Evolutionary conservation across 2,888 invertebrate species (phyloP), one percentile per base, ranked within the genome.

Genomic region (Amiota mariae): DNA sequence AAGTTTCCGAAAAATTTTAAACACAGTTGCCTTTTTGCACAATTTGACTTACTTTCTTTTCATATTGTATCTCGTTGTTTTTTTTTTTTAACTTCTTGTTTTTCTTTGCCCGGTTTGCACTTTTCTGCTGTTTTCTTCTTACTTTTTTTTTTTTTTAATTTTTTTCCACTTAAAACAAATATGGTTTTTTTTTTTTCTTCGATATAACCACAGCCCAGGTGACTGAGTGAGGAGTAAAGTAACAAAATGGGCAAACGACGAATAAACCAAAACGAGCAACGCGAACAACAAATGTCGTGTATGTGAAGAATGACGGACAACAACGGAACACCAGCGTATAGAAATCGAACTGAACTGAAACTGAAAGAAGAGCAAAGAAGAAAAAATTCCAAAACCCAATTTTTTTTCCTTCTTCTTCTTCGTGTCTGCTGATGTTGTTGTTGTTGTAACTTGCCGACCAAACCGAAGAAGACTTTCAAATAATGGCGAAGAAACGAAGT

Each of bases 351-450:
- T 87, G 82, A 87, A 87, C 87, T 87, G 86, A 88, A 87, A 88
- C 87, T 87, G 51, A 88, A 88, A 87, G 88, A 87, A 87, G 88
- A 88, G 86, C 88, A 87, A 51, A 12, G 47, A 66, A 87, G 84
- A 87, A 87, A 87, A 88, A 86, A 87, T 87, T 87, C 88, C 87
- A 87, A 88, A 88, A 87, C 88, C 87, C 82, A 86, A 87, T 81
- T 82, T 84, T 80, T 82, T 80, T 82, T 66, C 77, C 80, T 76
- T 79, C 73, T 76, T 75, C 24, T 46, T n/a, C 18, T 71, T 49
- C 56, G 12, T 36, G 15, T 56, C 24, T 70, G 81, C 67, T 48
- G 73, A 68, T 66, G 70, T 49, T 61, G 59, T 24, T 70, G 74
- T 70, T 68, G 77, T 1, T 57, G 71, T 18, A 66, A 73, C 46